A percentile compares a stretch with the other conserved stretches of the same genome.
These are phyloP conservation scores for Dicentrarchus labrax DNA, from an alignment of 2,113 vertebrate species.

Conservation along the genomic window DNA sequence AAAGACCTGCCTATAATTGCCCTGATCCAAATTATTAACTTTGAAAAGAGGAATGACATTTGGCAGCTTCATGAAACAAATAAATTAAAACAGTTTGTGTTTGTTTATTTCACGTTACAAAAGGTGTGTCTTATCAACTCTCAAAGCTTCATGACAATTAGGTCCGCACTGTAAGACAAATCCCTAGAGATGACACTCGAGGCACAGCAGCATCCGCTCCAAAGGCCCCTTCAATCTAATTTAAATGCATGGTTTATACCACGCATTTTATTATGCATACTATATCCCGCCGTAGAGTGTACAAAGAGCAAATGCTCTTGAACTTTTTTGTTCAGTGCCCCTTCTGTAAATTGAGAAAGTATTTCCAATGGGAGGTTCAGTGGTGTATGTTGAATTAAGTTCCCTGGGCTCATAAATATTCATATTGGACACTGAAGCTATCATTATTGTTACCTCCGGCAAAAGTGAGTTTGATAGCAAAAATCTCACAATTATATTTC, in stretches of 20 bases:
- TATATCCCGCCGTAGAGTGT: background rate
- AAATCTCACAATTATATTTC: background rate
- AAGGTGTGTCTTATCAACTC: too few species aligned
- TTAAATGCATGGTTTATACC: background rate
- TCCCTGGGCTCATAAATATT: background rate
- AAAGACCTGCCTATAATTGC: too few species aligned
- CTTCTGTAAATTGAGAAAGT: background rate
- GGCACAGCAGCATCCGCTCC: background rate
- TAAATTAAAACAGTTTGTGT: too few species aligned
- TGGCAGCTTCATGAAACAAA: too few species aligned
- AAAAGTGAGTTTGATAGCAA: background rate
- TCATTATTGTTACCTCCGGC: background rate
- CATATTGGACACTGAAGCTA: background rate
- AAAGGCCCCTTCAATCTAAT: background rate
- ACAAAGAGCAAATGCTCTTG: background rate
- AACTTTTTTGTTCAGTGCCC: background rate
- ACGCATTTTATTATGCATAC: background rate
- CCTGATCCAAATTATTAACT: too few species aligned
- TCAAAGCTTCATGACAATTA: too few species aligned
- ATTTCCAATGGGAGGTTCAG: background rate
- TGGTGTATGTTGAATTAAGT: background rate
- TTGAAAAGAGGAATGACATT: too few species aligned
- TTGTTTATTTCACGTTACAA: too few species aligned
- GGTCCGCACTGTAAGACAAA: too few species aligned
- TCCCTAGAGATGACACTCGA: background rate